Percentiles rank a stretch among this genome's conserved stretches.
Evolutionary conservation across 2,797 vertebrate genomes (phyloP).

Genomic region (Cebuella pygmaea): DNA sequence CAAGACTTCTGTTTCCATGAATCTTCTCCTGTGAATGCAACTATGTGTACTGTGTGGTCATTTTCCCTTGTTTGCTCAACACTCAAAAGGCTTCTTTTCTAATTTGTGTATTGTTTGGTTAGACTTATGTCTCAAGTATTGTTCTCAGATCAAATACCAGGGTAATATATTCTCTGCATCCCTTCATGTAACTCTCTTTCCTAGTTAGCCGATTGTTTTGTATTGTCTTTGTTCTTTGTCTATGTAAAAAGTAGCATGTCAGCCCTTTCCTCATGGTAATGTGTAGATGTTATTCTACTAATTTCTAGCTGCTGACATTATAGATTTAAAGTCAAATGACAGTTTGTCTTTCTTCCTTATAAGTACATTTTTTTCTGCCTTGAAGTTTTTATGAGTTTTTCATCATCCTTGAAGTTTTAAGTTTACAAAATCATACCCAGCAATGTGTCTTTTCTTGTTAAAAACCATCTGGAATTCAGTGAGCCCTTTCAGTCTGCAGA

Average conservation of each 20-base stretch:
- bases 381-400: background rate
- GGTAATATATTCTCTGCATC: background rate
- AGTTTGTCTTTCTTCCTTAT: background rate
- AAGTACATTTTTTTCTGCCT: background rate
- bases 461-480: slow-evolving; percentile 1
- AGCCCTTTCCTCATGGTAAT: background rate
- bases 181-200: background rate
- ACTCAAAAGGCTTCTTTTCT: background rate
- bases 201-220: background rate
- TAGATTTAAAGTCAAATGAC: background rate
- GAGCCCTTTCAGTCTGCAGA: background rate
- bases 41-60: accelerated
- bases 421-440: background rate
- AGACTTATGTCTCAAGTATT: background rate
- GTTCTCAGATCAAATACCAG: background rate
- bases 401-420: background rate
- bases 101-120: background rate
- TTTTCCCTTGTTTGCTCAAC: background rate
- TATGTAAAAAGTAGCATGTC: background rate
- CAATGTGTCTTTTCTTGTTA: slow-evolving; percentile 12
- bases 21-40: background rate
- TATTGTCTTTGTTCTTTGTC: background rate
- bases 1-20: background rate
- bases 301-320: slow-evolving; percentile 6
- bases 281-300: background rate